Evolutionary conservation across 2,113 vertebrate genomes (phyloP).

Genomic region (Ceyx margarethae): DNA sequence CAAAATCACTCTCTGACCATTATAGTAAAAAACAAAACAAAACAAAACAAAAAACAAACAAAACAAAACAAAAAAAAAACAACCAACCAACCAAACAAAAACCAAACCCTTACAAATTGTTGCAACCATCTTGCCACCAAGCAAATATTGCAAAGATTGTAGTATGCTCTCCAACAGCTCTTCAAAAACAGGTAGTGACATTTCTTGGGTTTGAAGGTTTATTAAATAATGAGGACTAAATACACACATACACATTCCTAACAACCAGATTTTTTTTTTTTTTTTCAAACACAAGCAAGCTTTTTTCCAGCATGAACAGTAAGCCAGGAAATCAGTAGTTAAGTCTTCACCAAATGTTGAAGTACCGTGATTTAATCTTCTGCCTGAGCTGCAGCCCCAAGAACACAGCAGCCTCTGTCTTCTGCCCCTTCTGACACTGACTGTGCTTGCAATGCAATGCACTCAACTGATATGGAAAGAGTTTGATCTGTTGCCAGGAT

Average conservation of each 20-base stretch:
- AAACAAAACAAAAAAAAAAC: too few species aligned
- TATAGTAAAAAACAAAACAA: background rate
- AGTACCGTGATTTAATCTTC: conserved; percentile 33
- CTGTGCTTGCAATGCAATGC: background rate
- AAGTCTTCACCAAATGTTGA: conserved; percentile 6
- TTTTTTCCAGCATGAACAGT: background rate
- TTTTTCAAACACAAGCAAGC: background rate
- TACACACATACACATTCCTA: background rate
- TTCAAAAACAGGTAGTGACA: background rate
- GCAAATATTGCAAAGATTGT: background rate
- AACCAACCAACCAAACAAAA: background rate
- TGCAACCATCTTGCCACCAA: background rate
- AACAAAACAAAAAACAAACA: too few species aligned
- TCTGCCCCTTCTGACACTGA: background rate
- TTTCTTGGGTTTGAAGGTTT: background rate
- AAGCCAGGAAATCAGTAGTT: conserved; percentile 28
- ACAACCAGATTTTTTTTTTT: background rate
- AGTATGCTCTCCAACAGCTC: background rate
- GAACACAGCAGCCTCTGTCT: conserved; percentile 50
- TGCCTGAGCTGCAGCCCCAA: background rate
- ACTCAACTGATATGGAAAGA: background rate
- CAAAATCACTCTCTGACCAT: background rate
- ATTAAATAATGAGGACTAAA: background rate
- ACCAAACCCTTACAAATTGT: background rate
- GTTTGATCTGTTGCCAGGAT: background rate